These are phyloP conservation scores for Cydia fagiglandana DNA, from an alignment of 1,140 invertebrate species.

Conservation along the genomic window DNA sequence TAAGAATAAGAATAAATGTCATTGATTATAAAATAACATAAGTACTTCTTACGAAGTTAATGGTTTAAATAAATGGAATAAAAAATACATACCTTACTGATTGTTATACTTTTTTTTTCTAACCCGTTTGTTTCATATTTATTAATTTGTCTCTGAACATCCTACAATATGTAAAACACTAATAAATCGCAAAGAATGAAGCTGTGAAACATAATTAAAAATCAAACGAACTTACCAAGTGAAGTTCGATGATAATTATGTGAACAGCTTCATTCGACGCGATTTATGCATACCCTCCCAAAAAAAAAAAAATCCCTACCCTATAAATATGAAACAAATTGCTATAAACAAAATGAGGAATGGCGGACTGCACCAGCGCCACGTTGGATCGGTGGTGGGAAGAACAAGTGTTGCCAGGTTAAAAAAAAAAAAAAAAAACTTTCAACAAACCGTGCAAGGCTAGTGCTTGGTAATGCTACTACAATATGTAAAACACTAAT, in stretches of 20 bases:
- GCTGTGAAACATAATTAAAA: neutral
- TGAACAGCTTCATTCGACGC: neutral
- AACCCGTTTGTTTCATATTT: neutral
- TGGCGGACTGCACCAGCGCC: too few relatives aligned
- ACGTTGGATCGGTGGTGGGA: neutral
- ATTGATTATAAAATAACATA: too few relatives aligned
- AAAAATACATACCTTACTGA: neutral
- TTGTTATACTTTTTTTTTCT: neutral
- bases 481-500: neutral
- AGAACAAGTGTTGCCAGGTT: neutral
- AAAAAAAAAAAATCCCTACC: neutral
- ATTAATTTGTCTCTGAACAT: conserved; percentile 1
- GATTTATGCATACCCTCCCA: neutral
- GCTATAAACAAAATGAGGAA: neutral
- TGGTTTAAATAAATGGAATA: neutral
- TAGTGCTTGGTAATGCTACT: neutral
- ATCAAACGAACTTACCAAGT: conserved; percentile 13
- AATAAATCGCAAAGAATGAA: conserved; percentile 3
- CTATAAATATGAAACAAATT: neutral
- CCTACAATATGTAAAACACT: neutral
- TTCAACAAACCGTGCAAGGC: neutral
- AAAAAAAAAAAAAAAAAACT: neutral
- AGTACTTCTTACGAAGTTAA: neutral
- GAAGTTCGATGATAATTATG: conserved; percentile 4
- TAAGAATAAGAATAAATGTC: too few relatives aligned